Percentiles rank a stretch among this genome's conserved stretches.
phyloP scores from a whole-genome alignment of 2,888 invertebrate genomes.

The Drosophila nigritarsus region DNA sequence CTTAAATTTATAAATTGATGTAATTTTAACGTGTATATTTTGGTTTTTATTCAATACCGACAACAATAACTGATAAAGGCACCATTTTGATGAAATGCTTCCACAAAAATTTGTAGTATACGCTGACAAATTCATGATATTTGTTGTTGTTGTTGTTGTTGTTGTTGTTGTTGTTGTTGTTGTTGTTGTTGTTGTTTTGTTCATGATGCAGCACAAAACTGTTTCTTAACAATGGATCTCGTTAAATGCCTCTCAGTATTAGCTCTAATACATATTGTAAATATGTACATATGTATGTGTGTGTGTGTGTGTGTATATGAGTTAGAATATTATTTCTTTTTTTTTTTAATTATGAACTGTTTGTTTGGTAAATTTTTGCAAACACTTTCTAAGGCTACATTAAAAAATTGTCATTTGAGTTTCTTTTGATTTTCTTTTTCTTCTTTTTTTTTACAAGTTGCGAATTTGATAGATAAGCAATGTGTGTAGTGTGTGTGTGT shows the following conservation, averaged over 20 bases:
- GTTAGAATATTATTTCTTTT: slow-evolving; percentile 1
- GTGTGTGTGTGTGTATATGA: slow-evolving; percentile 6
- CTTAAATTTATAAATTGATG: slow-evolving; percentile 21
- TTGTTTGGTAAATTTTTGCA: slow-evolving; percentile 48
- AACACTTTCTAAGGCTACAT: slow-evolving; percentile 66
- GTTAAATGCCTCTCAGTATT: slow-evolving; percentile 56
- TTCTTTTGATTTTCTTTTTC: slow-evolving; percentile 19
- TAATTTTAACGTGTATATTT: slow-evolving; percentile 16
- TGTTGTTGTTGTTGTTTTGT: not conserved
- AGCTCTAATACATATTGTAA: slow-evolving; percentile 28
- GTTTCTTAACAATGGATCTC: slow-evolving; percentile 44
- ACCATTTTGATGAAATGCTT: slow-evolving; percentile 83
- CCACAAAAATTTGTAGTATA: slow-evolving; percentile 49
- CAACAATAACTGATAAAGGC: slow-evolving; percentile 83
- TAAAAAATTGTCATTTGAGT: slow-evolving; percentile 58
- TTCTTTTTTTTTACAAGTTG: slow-evolving; percentile 28
- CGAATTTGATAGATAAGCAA: slow-evolving; percentile 28
- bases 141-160: slow-evolving; percentile 10
- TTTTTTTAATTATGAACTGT: slow-evolving; percentile 18
- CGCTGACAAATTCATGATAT: slow-evolving; percentile 28
- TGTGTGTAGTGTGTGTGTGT: slow-evolving; percentile 26
- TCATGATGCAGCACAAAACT: slow-evolving; percentile 25
- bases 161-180: not conserved
- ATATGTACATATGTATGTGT: slow-evolving; percentile 13
- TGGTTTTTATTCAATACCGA: slow-evolving; percentile 33